A percentile compares a stretch with the other conserved stretches of the same genome.
phyloP scores from a whole-genome alignment of 2,113 vertebrate species.

The Thamnaconus septentrionalis region DNA sequence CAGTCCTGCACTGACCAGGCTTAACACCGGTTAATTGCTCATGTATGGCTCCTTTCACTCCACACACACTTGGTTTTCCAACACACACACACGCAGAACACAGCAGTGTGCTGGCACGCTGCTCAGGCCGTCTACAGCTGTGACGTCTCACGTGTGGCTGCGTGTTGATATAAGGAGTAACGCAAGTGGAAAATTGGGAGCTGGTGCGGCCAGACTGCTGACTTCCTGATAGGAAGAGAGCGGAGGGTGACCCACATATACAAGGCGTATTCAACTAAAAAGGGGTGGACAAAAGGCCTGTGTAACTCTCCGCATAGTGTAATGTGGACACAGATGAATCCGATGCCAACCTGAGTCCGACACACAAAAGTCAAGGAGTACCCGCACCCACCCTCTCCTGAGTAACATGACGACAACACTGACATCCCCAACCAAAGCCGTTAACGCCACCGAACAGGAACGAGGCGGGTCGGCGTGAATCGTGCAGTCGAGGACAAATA shows the following conservation, averaged over 20 bases:
- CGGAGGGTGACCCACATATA: slow-evolving; percentile 56
- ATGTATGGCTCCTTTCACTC: slow-evolving; percentile 67
- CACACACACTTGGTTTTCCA: not conserved
- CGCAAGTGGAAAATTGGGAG: slow-evolving; percentile 73
- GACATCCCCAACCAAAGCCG: not conserved
- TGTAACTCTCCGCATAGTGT: slow-evolving; percentile 20
- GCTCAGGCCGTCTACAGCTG: slow-evolving; percentile 55
- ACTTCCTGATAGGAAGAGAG: slow-evolving; percentile 71
- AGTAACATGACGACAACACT: not conserved
- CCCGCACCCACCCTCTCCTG: not conserved
- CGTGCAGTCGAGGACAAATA: slow-evolving; percentile 11
- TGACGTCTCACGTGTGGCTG: slow-evolving; percentile 71
- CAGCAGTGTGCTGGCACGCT: slow-evolving; percentile 41
- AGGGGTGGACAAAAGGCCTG: slow-evolving; percentile 33
- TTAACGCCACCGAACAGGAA: not conserved
- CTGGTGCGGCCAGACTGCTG: slow-evolving; percentile 66
- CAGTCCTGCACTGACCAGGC: slow-evolving; percentile 41
- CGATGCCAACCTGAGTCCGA: not conserved
- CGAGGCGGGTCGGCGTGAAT: slow-evolving; percentile 9
- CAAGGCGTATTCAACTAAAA: slow-evolving; percentile 16
- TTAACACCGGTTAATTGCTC: slow-evolving; percentile 65
- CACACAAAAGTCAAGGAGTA: not conserved
- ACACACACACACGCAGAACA: slow-evolving; percentile 17
- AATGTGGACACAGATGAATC: not conserved
- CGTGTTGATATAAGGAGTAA: slow-evolving; percentile 75